A percentile compares a stretch with the other conserved stretches of the same genome.
phyloP scores from a whole-genome alignment of 2,888 invertebrate species.

The Nomada ruficornis region DNA sequence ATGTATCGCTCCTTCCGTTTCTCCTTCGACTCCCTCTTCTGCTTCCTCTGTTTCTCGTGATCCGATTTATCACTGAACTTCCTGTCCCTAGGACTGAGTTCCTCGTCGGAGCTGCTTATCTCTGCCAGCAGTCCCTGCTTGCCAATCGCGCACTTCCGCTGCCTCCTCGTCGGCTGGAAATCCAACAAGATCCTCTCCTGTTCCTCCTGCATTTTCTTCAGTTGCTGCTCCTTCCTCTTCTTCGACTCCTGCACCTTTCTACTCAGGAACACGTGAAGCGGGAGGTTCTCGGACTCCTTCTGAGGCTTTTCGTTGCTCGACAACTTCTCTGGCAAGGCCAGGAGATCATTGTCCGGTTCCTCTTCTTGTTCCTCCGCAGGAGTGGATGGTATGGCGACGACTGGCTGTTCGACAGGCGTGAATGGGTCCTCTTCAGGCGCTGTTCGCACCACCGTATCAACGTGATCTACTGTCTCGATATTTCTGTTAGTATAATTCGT shows the following conservation, averaged over 20 bases:
- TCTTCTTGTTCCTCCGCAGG: conserved; percentile 69
- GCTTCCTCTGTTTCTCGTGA: conserved; percentile 74
- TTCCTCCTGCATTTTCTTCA: conserved; percentile 76
- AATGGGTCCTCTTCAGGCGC: conserved; percentile 51
- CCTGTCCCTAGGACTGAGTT: conserved; percentile 69
- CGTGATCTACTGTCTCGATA: neutral
- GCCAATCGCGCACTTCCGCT: conserved; percentile 92
- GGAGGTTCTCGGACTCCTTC: conserved; percentile 80
- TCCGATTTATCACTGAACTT: conserved; percentile 68
- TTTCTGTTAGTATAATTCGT: conserved; percentile 43
- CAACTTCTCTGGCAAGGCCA: conserved; percentile 83
- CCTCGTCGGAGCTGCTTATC: conserved; percentile 85
- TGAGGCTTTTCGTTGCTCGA: conserved; percentile 80
- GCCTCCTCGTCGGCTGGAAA: conserved; percentile 82
- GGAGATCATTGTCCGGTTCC: conserved; percentile 75
- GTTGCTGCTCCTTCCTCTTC: conserved; percentile 79
- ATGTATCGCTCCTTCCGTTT: conserved; percentile 81
- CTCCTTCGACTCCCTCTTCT: conserved; percentile 80
- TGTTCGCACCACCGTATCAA: neutral
- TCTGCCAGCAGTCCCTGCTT: conserved; percentile 92
- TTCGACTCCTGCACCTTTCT: conserved; percentile 82
- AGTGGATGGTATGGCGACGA: conserved; percentile 15
- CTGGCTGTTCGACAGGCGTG: conserved; percentile 28
- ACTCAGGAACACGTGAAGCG: conserved; percentile 80
- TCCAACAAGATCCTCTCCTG: conserved; percentile 78